phyloP scores from a whole-genome alignment of 2,797 vertebrate genomes.

The Onychomys arenicola region DNA sequence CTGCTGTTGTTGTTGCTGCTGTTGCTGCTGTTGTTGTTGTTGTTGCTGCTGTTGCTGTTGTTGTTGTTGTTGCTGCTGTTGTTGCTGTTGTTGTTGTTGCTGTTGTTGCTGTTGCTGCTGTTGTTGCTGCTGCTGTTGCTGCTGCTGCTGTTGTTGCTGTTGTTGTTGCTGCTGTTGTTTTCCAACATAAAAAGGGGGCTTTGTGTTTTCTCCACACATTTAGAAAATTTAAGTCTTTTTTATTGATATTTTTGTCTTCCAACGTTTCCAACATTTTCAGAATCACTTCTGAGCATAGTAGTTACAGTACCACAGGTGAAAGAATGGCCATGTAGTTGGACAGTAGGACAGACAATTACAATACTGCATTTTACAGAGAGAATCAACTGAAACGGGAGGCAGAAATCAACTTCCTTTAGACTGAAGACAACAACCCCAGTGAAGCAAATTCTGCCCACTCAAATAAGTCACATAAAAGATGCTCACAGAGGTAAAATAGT shows the following conservation, averaged over 20 bases:
- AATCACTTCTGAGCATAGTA: neutral
- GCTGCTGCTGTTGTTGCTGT: no score
- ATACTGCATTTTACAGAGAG: neutral
- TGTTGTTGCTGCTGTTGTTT: neutral
- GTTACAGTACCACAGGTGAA: neutral
- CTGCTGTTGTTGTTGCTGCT: no score
- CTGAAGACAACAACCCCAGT: neutral
- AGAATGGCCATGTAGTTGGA: neutral
- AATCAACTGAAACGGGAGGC: neutral
- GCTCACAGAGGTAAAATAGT: neutral
- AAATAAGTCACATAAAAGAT: neutral
- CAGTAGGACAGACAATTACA: neutral
- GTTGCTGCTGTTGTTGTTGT: no score
- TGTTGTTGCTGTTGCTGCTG: no score
- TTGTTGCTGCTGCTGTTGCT: no score
- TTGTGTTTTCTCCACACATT: neutral
- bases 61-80: no score
- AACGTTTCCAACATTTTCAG: neutral
- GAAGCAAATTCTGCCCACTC: neutral
- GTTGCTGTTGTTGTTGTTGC: no score
- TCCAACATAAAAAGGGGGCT: neutral
- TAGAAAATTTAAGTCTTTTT: neutral
- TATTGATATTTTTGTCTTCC: neutral
- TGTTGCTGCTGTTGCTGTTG: no score
- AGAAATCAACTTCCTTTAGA: neutral